phyloP scores from a whole-genome alignment of 1,140 invertebrate species.

The Delia radicum region DNA sequence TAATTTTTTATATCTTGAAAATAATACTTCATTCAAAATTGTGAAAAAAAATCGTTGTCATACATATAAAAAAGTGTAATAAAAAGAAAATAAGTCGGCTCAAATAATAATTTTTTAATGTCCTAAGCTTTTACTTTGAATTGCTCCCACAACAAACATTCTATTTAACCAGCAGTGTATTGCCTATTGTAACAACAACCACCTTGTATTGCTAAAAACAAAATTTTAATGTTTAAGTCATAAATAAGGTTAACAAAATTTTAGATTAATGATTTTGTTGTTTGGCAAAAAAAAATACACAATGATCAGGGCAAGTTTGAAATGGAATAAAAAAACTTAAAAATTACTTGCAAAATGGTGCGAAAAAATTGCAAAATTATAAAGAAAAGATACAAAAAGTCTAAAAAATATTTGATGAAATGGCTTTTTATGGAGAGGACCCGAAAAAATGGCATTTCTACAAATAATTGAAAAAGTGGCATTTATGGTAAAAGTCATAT shows the following conservation, averaged over 20 bases:
- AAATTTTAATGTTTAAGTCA: not conserved
- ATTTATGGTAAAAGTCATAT: no score
- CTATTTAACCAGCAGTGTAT: not conserved
- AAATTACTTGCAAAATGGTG: no score
- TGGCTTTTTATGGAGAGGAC: no score
- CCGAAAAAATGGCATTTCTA: no score
- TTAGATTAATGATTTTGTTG: not conserved
- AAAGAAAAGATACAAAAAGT: not conserved
- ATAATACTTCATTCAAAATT: not conserved
- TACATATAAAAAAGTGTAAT: not conserved
- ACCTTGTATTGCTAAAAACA: not conserved
- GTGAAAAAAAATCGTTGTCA: not conserved
- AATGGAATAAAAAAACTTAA: no score
- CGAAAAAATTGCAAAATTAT: not conserved
- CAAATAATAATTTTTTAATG: not conserved
- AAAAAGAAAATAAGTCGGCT: not conserved
- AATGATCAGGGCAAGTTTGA: no score
- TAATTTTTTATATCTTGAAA: not conserved
- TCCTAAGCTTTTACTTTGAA: not conserved
- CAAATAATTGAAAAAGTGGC: no score
- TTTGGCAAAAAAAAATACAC: not conserved
- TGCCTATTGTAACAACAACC: not conserved
- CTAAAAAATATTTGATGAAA: no score
- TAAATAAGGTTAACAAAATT: not conserved
- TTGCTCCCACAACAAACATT: not conserved